Percentiles rank a stretch among this genome's conserved stretches.
Conservation (phyloP, 1,140 invertebrate species). For the Antheraea mylitta region DNA sequence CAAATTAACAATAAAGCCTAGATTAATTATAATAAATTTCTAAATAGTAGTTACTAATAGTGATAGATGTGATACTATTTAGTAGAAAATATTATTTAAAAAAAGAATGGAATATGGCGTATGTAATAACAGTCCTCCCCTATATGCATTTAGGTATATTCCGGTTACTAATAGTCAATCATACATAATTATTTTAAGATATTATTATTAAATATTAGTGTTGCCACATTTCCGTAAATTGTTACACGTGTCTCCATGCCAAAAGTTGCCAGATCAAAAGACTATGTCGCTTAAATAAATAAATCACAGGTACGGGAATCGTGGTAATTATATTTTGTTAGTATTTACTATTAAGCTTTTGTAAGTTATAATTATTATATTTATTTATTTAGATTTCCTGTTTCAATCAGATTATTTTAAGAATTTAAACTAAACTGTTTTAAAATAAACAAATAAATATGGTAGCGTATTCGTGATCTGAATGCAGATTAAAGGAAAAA, state of each 20-base stretch:
- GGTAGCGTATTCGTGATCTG: slow-evolving; percentile 40
- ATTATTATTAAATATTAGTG: slow-evolving; percentile 34
- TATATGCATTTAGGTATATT: slow-evolving; percentile 59
- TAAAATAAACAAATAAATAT: slow-evolving; percentile 48
- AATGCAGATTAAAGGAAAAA: slow-evolving; percentile 28
- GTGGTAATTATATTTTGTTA: slow-evolving; percentile 35
- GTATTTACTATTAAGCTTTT: slow-evolving; percentile 41
- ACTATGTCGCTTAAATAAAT: slow-evolving; percentile 15
- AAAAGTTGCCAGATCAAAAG: slow-evolving; percentile 39
- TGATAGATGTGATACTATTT: slow-evolving; percentile 67
- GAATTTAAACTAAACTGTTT: slow-evolving; percentile 21
- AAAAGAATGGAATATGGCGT: slow-evolving; percentile 42
- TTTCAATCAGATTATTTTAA: slow-evolving; percentile 14
- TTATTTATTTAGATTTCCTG: slow-evolving; percentile 33
- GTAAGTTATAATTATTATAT: slow-evolving; percentile 30
- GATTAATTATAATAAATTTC: slow-evolving; percentile 22
- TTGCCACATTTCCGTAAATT: slow-evolving; percentile 44
- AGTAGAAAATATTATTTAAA: slow-evolving; percentile 46
- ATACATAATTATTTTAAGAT: slow-evolving; percentile 43
- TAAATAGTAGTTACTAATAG: slow-evolving; percentile 48
- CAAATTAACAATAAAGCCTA: slow-evolving; percentile 13
- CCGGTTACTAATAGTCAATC: slow-evolving; percentile 46
- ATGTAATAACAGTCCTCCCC: slow-evolving; percentile 48
- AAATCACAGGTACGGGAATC: slow-evolving; percentile 36
- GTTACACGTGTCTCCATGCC: slow-evolving; percentile 29